phyloP scores from a whole-genome alignment of 2,888 invertebrate genomes.

The Idaea biselata region DNA sequence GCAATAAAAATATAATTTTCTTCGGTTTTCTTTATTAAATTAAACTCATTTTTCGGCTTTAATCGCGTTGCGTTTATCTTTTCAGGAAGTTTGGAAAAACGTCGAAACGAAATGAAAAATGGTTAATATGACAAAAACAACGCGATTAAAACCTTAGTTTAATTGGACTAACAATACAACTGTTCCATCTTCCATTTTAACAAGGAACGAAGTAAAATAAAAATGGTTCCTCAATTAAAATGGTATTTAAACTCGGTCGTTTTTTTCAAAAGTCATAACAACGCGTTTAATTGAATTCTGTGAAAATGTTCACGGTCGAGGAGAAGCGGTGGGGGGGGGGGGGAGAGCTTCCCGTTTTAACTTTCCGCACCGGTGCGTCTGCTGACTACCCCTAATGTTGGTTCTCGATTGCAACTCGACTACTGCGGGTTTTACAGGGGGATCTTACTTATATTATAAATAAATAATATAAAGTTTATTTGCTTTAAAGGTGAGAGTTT shows the following conservation, averaged over 20 bases:
- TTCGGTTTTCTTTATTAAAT: too few relatives aligned
- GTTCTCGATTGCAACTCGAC: background rate
- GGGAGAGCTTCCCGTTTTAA: conserved; percentile 51
- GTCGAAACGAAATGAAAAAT: too few relatives aligned
- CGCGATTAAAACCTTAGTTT: too few relatives aligned
- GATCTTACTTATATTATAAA: too few relatives aligned
- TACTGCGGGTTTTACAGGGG: too few relatives aligned
- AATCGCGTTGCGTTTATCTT: too few relatives aligned
- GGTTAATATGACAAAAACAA: too few relatives aligned
- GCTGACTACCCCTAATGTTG: conserved; percentile 23
- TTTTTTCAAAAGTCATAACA: conserved; percentile 27
- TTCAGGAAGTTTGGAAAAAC: too few relatives aligned
- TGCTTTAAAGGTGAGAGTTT: too few relatives aligned
- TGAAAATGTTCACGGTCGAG: conserved; percentile 40
- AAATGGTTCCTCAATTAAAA: conserved; percentile 10
- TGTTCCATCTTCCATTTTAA: background rate
- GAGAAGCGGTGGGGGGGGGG: conserved; percentile 24
- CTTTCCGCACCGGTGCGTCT: conserved; percentile 53
- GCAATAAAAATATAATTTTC: too few relatives aligned
- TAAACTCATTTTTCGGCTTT: too few relatives aligned
- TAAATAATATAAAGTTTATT: too few relatives aligned
- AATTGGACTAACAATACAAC: background rate
- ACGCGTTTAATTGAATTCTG: conserved; percentile 53
- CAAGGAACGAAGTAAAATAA: background rate
- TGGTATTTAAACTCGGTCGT: conserved; percentile 19